Conservation (phyloP, 2,113 vertebrate species). For the Pelecanoides urinatrix region DNA sequence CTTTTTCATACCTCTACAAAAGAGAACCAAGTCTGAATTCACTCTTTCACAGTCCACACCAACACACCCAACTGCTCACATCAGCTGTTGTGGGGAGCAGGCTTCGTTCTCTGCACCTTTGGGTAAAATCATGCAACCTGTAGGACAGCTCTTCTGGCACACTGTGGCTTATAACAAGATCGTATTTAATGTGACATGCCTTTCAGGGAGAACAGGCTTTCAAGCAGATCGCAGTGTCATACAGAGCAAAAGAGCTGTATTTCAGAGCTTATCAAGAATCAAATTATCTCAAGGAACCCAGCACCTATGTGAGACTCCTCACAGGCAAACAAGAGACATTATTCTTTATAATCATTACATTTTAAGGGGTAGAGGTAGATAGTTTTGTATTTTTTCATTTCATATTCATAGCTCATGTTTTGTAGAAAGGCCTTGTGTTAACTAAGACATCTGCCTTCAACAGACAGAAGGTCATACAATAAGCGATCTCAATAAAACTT, state of each 20-base stretch:
- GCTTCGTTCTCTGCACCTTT: background rate
- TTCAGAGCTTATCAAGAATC: background rate
- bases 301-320: background rate
- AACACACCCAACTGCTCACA: background rate
- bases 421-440: background rate
- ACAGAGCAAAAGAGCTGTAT: background rate
- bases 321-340: background rate
- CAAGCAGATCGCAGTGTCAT: background rate
- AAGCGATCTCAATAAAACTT: background rate
- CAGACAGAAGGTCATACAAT: background rate
- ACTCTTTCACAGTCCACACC: background rate
- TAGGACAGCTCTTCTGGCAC: background rate
- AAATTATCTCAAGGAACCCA: background rate
- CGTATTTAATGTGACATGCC: background rate
- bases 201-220: background rate
- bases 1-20: background rate
- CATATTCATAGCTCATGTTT: background rate
- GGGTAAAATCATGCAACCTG: background rate
- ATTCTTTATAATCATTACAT: background rate
- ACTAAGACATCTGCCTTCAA: background rate
- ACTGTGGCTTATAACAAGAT: background rate
- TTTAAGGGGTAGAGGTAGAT: background rate
- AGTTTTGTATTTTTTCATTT: background rate
- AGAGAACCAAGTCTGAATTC: background rate
- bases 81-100: background rate